phyloP scores from a whole-genome alignment of 2,797 vertebrate species.

The Stomatorhinus walkeri region DNA sequence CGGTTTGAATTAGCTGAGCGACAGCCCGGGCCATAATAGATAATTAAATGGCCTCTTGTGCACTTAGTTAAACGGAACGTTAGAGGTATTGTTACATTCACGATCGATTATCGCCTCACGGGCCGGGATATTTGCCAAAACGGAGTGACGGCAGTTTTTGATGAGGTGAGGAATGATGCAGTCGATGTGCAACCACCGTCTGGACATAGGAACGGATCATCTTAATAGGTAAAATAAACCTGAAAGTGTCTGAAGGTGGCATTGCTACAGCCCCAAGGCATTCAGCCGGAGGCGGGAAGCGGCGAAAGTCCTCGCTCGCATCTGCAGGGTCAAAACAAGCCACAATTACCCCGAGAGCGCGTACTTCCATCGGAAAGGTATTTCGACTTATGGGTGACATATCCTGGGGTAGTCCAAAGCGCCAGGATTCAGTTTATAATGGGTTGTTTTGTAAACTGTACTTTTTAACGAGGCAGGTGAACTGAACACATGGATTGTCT shows the following conservation, averaged over 20 bases:
- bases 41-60: not conserved
- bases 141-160: not conserved
- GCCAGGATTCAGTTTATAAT: not conserved
- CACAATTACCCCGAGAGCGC: not conserved
- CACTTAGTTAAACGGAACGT: constrained; percentile 1
- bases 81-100: not conserved
- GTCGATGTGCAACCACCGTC: not conserved
- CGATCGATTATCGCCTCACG: not conserved
- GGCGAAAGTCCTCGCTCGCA: not conserved
- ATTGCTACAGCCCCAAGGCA: not conserved
- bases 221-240: not conserved
- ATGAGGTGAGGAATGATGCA: not conserved
- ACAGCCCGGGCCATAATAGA: not conserved
- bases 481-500: not conserved
- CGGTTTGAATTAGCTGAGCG: not conserved
- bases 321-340: not conserved
- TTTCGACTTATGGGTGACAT: not conserved
- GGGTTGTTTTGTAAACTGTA: not conserved
- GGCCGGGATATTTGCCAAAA: not conserved
- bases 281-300: not conserved
- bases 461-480: not conserved
- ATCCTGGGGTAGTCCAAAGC: not conserved
- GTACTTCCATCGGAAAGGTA: not conserved
- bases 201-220: not conserved
- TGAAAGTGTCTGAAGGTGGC: not conserved